Evolutionary conservation across 2,888 invertebrate genomes (phyloP).

Genomic region (Hipparchia sbordonii): DNA sequence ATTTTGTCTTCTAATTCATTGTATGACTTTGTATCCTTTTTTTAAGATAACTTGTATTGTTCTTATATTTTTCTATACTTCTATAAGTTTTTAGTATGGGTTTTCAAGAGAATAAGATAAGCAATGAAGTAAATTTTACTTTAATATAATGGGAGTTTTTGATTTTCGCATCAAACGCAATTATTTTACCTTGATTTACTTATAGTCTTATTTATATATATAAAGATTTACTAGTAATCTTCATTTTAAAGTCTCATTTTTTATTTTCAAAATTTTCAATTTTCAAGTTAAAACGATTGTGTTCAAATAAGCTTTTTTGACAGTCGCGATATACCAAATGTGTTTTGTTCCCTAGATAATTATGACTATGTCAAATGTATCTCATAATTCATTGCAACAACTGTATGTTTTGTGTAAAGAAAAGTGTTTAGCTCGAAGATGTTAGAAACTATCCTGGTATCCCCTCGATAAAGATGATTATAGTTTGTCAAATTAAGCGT

Average conservation of each 20-base stretch:
- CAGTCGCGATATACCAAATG: conserved; percentile 45
- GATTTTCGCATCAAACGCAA: conserved; percentile 56
- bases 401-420: conserved; percentile 18
- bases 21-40: too few species aligned
- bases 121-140: background rate
- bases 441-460: background rate
- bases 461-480: background rate
- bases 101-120: background rate
- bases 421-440: conserved; percentile 14
- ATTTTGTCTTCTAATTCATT: too few species aligned
- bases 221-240: too few species aligned
- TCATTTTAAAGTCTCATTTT: too few species aligned
- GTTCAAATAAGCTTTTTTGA: conserved; percentile 40
- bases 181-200: conserved; percentile 60
- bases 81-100: background rate
- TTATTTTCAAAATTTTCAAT: background rate
- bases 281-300: conserved; percentile 61
- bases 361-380: background rate
- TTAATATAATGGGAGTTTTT: conserved; percentile 53
- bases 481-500: conserved; percentile 1
- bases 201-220: background rate
- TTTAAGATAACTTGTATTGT: too few species aligned
- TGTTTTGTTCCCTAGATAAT: conserved; percentile 7
- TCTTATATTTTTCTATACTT: too few species aligned
- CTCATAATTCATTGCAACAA: background rate